Conservation (phyloP, 2,113 vertebrate species). For the Pholis gunnellus region DNA sequence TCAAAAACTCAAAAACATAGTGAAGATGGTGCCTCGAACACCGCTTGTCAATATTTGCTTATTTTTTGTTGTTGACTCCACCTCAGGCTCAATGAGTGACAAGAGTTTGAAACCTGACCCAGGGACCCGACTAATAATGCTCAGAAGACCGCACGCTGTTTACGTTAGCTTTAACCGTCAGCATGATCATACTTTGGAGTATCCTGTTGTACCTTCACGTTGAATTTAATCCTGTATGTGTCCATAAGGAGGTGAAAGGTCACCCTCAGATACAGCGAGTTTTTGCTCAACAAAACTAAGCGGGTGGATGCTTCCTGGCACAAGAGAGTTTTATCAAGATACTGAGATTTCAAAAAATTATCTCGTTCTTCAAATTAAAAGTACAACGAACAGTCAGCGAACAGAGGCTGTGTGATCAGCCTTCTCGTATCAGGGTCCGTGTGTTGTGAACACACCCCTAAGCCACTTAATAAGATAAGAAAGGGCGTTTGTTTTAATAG, state of each 20-base stretch:
- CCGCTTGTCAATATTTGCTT: neutral
- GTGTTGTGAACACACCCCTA: slow-evolving; percentile 26
- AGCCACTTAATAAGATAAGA: slow-evolving; percentile 46
- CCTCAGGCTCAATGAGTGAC: neutral
- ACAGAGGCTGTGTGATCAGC: neutral
- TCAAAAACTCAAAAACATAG: neutral
- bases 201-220: neutral
- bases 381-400: too few species aligned
- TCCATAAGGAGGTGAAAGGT: neutral
- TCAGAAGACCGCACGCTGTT: neutral
- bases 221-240: neutral
- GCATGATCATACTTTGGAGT: neutral
- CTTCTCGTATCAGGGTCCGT: slow-evolving; percentile 4
- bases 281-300: neutral
- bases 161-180: neutral
- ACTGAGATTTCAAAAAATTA: too few species aligned
- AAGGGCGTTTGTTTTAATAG: slow-evolving; percentile 31
- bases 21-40: neutral
- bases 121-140: neutral
- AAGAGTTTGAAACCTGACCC: neutral
- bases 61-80: neutral
- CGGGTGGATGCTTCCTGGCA: neutral
- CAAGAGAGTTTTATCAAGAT: too few species aligned
- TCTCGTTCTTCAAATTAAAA: neutral
- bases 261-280: too few species aligned